phyloP scores from a whole-genome alignment of 2,797 vertebrate genomes.

The Sus cebifrons region DNA sequence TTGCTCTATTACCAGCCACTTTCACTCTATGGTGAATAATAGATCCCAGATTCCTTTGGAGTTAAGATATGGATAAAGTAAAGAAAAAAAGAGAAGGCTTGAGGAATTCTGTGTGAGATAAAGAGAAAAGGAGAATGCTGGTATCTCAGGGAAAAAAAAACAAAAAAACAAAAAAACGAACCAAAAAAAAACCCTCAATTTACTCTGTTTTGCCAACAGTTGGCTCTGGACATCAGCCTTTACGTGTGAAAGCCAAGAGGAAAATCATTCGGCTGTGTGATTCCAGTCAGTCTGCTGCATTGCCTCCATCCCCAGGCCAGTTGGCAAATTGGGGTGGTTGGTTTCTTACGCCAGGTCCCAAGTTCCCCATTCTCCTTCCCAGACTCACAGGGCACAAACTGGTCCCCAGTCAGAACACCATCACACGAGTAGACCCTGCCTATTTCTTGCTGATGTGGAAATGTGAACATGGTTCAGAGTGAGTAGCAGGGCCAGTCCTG shows the following conservation, averaged over 20 bases:
- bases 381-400: not conserved
- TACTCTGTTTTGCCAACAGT: not conserved
- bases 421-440: not conserved
- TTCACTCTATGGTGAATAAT: not conserved
- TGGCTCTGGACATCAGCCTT: not conserved
- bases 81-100: not conserved
- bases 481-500: not conserved
- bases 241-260: not conserved
- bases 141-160: not conserved
- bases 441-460: not conserved
- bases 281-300: not conserved
- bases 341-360: not conserved
- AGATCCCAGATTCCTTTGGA: slow-evolving; percentile 3
- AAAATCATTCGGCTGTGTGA: not conserved
- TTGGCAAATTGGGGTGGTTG: not conserved
- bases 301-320: not conserved
- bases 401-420: not conserved
- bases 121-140: not conserved
- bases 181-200: not conserved
- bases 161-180: too few species aligned
- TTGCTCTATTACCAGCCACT: not conserved
- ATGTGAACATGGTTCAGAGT: not conserved
- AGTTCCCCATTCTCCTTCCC: not conserved
- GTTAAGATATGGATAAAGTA: not conserved
- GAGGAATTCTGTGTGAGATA: not conserved